phyloP scores from a whole-genome alignment of 2,888 invertebrate genomes.

The Eubasilissa splendida region DNA sequence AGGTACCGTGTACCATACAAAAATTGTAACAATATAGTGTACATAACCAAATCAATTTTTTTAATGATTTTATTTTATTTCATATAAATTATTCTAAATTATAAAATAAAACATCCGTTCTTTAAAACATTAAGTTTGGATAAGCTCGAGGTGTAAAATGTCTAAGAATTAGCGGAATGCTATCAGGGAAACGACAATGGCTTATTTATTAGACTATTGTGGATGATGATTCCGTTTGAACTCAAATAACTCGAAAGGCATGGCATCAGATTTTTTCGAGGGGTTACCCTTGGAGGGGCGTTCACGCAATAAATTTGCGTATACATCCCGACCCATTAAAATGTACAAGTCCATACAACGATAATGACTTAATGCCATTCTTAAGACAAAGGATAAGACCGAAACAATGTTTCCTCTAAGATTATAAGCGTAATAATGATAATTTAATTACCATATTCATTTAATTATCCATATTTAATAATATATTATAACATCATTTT shows the following conservation, averaged over 20 bases:
- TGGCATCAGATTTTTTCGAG: background rate
- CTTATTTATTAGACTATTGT: too few relatives aligned
- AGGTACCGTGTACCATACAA: too few relatives aligned
- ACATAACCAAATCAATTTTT: too few relatives aligned
- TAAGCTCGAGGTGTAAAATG: too few relatives aligned
- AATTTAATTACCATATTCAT: constrained; percentile 2
- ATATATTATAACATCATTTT: too few relatives aligned
- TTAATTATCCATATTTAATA: background rate
- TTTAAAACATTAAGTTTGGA: too few relatives aligned
- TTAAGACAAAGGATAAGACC: background rate
- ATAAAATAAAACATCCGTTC: too few relatives aligned
- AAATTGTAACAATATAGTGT: too few relatives aligned
- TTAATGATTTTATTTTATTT: too few relatives aligned
- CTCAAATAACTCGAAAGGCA: background rate
- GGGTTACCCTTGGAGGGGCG: constrained; percentile 1
- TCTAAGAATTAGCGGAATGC: too few relatives aligned
- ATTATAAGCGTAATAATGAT: constrained; percentile 3
- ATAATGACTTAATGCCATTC: constrained; percentile 51
- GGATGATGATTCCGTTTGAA: background rate
- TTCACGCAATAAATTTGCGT: constrained; percentile 43
- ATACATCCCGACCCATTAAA: constrained; percentile 48
- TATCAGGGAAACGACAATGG: too few relatives aligned
- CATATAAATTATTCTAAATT: too few relatives aligned
- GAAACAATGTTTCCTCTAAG: constrained; percentile 4
- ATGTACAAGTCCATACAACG: constrained; percentile 42